These are phyloP conservation scores for Homarus gammarus DNA, from an alignment of 2,888 invertebrate genomes.

Conservation along the genomic window DNA sequence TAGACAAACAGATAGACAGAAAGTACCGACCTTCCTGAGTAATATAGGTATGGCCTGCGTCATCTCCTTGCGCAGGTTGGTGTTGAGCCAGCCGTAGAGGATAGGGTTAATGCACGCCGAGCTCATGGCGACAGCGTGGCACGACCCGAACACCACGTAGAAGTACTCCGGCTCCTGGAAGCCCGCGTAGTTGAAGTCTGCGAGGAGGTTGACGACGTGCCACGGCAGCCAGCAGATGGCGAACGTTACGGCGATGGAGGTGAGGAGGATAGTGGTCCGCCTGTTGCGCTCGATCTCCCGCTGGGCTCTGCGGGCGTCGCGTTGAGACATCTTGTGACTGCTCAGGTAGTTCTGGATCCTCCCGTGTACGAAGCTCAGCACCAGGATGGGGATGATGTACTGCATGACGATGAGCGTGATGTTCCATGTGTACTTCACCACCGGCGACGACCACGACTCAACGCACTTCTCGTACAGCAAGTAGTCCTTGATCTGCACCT, in stretches of 20 bases:
- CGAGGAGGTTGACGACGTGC: conserved; percentile 81
- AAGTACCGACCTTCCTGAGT: conserved; percentile 11
- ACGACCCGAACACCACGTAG: conserved; percentile 80
- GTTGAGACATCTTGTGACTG: conserved; percentile 77
- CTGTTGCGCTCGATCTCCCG: conserved; percentile 77
- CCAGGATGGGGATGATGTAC: conserved; percentile 81
- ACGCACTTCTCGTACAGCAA: conserved; percentile 79
- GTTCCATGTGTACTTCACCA: conserved; percentile 79
- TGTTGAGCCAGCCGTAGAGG: conserved; percentile 83
- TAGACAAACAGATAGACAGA: conserved; percentile 16
- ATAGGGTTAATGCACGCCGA: conserved; percentile 83
- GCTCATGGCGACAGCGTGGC: conserved; percentile 82
- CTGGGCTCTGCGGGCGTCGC: conserved; percentile 62
- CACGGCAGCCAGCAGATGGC: conserved; percentile 83
- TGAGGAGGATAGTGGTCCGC: conserved; percentile 80
- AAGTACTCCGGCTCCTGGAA: conserved; percentile 70
- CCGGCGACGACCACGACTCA: conserved; percentile 79
- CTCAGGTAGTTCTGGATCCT: conserved; percentile 80
- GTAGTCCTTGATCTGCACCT: conserved; percentile 77
- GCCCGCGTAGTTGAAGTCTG: conserved; percentile 78
- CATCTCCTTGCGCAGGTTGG: conserved; percentile 82
- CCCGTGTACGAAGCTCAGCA: conserved; percentile 80
- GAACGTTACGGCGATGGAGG: conserved; percentile 82
- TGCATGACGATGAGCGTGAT: conserved; percentile 80
- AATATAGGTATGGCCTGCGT: conserved; percentile 18